These are phyloP conservation scores for Monopterus albus DNA, from an alignment of 2,113 vertebrate genomes.

Conservation along the genomic window DNA sequence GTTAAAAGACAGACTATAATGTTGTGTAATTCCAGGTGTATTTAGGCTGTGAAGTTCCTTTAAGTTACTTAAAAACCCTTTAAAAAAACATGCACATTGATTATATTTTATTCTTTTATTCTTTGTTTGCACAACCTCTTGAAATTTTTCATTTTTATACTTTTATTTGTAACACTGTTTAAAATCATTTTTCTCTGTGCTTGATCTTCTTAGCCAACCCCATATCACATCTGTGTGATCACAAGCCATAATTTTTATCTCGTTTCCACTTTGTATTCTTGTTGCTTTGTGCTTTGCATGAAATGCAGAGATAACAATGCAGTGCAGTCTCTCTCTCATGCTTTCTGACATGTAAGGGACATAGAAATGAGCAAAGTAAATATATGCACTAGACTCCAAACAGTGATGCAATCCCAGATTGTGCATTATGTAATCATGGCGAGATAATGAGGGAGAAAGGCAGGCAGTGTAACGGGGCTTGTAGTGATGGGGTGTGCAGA, in stretches of 20 bases:
- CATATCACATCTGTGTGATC: constrained; percentile 5
- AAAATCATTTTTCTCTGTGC: not conserved
- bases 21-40: not conserved
- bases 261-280: not conserved
- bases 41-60: too few species aligned
- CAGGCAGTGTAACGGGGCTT: not conserved
- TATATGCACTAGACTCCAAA: constrained; percentile 51
- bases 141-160: too few species aligned
- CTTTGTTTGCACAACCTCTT: not conserved
- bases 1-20: not conserved
- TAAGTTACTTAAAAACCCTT: too few species aligned
- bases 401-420: constrained; percentile 66
- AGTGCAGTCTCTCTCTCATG: constrained; percentile 25
- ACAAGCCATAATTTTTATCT: constrained; percentile 27
- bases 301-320: constrained; percentile 3
- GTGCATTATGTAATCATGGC: constrained; percentile 56
- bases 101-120: not conserved
- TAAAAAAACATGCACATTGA: not conserved
- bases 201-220: not conserved
- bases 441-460: constrained; percentile 45
- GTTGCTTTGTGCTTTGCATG: not conserved
- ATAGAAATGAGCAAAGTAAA: constrained; percentile 53
- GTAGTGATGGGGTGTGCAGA: constrained; percentile 12
- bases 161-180: too few species aligned
- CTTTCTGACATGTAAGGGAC: constrained; percentile 43